A percentile compares a stretch with the other conserved stretches of the same genome.
These are phyloP conservation scores for Labia minor DNA, from an alignment of 2,888 invertebrate species.

Conservation along the genomic window DNA sequence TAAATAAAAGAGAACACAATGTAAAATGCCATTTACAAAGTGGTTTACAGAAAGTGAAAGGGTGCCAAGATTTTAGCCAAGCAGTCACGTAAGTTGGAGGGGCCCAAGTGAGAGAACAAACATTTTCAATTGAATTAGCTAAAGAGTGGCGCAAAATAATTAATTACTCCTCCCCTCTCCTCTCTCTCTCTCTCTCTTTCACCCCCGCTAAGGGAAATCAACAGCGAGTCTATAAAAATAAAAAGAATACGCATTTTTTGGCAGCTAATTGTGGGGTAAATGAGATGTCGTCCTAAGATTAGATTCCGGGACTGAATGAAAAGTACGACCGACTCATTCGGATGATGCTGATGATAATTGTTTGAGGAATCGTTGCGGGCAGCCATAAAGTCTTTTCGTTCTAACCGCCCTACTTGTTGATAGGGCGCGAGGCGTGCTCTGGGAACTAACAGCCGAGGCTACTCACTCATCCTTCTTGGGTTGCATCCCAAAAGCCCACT, in stretches of 20 bases:
- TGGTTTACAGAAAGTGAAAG: not conserved
- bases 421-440: slow-evolving; percentile 4
- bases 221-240: no score
- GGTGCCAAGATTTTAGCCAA: not conserved
- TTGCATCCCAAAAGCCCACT: not conserved
- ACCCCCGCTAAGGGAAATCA: no score
- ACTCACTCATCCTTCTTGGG: no score
- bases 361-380: slow-evolving; percentile 4
- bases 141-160: no score
- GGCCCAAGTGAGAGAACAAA: no score
- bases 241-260: no score
- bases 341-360: not conserved
- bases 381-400: not conserved
- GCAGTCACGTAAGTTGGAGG: not conserved
- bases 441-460: not conserved
- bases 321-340: not conserved
- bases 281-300: no score
- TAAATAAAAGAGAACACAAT: not conserved
- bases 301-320: no score
- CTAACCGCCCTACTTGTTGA: slow-evolving; percentile 1
- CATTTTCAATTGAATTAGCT: no score
- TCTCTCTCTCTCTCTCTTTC: no score
- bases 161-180: no score
- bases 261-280: no score
- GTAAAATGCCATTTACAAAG: slow-evolving; percentile 8